These are phyloP conservation scores for Musca domestica DNA, from an alignment of 1,140 invertebrate genomes.

Conservation along the genomic window DNA sequence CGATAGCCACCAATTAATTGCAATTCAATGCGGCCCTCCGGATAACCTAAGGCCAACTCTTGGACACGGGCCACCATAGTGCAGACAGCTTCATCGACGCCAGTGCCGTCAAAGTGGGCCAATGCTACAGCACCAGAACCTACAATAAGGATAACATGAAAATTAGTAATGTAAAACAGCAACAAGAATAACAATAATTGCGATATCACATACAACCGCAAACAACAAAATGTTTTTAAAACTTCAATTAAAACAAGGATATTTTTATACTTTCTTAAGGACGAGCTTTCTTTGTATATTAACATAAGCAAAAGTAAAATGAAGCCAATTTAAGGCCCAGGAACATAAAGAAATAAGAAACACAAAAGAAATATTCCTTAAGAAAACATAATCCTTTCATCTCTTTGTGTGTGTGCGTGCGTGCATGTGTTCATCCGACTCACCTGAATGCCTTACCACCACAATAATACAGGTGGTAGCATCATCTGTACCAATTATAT, in stretches of 20 bases:
- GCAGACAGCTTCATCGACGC: conserved; percentile 75
- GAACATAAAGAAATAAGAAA: neutral
- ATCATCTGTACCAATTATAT: conserved; percentile 89
- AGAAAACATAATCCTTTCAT: neutral
- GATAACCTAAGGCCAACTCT: conserved; percentile 77
- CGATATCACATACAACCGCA: neutral
- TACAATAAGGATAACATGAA: conserved; percentile 49
- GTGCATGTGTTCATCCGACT: conserved; percentile 43
- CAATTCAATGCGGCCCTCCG: conserved; percentile 82
- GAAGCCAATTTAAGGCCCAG: conserved; percentile 38
- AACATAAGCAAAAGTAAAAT: conserved; percentile 23
- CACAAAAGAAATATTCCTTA: neutral
- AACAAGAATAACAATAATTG: neutral
- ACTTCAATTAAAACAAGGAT: conserved; percentile 8
- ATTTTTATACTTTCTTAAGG: conserved; percentile 8
- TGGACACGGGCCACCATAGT: conserved; percentile 79
- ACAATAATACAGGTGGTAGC: conserved; percentile 91
- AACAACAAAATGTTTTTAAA: neutral
- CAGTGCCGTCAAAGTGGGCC: conserved; percentile 85
- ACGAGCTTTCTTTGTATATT: neutral
- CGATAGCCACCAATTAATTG: conserved; percentile 87
- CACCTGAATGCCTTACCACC: conserved; percentile 87
- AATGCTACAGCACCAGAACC: conserved; percentile 84
- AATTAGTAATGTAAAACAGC: conserved; percentile 3
- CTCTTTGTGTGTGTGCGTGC: neutral